phyloP scores from a whole-genome alignment of 2,113 vertebrate genomes.

The Archilochus colubris region DNA sequence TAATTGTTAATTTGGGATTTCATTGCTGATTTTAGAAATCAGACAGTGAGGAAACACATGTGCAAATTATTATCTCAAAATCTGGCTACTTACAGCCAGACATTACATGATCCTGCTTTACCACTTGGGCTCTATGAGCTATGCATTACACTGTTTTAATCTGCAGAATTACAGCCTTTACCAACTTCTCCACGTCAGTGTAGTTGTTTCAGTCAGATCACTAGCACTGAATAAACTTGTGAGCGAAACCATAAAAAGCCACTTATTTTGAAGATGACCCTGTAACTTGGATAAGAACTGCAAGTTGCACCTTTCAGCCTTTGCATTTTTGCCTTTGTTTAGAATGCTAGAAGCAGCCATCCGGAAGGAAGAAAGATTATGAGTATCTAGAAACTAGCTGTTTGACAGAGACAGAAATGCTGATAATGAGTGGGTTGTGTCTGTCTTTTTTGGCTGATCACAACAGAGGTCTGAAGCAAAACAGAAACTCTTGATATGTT shows the following conservation, averaged over 20 bases:
- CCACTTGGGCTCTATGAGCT: not conserved
- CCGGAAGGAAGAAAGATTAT: conserved; percentile 87
- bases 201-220: not conserved
- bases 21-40: conserved; percentile 1
- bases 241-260: not conserved
- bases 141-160: not conserved
- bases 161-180: not conserved
- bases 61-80: not conserved
- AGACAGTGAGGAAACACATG: conserved; percentile 34
- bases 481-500: conserved; percentile 82
- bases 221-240: not conserved
- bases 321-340: conserved; percentile 74
- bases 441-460: conserved; percentile 79
- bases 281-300: conserved; percentile 40
- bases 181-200: not conserved
- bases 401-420: conserved; percentile 81
- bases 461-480: conserved; percentile 82
- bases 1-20: not conserved
- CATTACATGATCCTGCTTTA: not conserved
- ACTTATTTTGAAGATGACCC: conserved; percentile 15
- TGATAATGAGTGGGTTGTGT: conserved; percentile 80
- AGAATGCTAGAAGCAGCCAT: conserved; percentile 77
- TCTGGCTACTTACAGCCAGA: conserved; percentile 16
- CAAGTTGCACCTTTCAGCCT: conserved; percentile 69
- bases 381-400: conserved; percentile 79